Base-by-base conservation (phyloP, 2,113 vertebrate species). In the Amblyornis subalaris region DNA sequence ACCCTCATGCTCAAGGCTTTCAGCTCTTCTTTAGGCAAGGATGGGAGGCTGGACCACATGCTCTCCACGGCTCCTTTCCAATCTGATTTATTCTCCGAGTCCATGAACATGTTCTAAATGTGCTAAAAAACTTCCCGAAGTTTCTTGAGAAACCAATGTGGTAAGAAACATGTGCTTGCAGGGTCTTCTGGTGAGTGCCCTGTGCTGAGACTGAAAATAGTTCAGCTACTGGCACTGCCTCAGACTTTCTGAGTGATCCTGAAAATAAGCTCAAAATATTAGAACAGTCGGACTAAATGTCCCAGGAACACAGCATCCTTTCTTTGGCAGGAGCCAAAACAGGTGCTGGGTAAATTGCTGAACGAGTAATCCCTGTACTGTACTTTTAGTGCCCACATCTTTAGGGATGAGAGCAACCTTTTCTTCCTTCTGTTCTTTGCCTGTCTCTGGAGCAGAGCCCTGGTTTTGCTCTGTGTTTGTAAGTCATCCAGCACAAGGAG, bases 231-330 rank as follows among this genome's bases (percentile, higher is more conserved):
- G 69, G 24, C 42, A 35, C 22, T 48, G 38, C 26, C 51, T 88
- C 61, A 74, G 69, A 48, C 14, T 78, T 78, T 77, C 48, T 67
- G 62, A 12, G 11, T 75, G 50, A 88, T 67, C 47, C 44, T 95
- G 76, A 92, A 92, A 90, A 74, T 53, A 89, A 74, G 45, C 26
- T 10, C 31, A 85, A 80, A 85, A 58, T 71, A 53, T 44, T 44
- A 50, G 25, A 92, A 54, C 64, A 86, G 3, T 64, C 1, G 12
- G 20, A 53, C 42, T 54, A 54, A 61, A 44, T 48, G 44, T 78
- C 29, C 48, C 36, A 55, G 36, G 57, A 84, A 84, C 38, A 71
- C 21, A 78, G 17, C 22, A 64, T 47, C 40, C 18, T 72, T 88
- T 78, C 77, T 69, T 54, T 73, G 58, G 33, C 53, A 90, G 69